Conservation (phyloP, 2,113 vertebrate species). For the Gymnobelideus leadbeateri region DNA sequence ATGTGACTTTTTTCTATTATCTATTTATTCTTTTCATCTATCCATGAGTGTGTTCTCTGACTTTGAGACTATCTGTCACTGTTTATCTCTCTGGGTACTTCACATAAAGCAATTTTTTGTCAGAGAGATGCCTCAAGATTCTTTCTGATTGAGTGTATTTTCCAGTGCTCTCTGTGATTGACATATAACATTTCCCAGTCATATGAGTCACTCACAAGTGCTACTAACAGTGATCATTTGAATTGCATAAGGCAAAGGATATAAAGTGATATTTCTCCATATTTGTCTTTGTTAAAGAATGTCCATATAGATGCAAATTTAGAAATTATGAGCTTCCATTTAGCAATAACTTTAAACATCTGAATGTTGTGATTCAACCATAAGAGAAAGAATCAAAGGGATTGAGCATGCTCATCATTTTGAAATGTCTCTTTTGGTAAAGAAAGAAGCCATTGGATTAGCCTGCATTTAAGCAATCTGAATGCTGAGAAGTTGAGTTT, state of each 20-base stretch:
- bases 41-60: not conserved
- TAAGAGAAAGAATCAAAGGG: not conserved
- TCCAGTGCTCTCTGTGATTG: not conserved
- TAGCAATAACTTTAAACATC: not conserved
- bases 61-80: not conserved
- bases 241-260: not conserved
- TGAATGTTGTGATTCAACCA: not conserved
- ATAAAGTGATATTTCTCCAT: not conserved
- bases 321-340: not conserved
- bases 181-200: not conserved
- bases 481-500: not conserved
- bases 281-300: not conserved
- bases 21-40: not conserved
- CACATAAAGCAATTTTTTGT: not conserved
- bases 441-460: not conserved
- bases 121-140: not conserved
- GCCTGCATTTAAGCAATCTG: not conserved
- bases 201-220: not conserved
- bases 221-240: not conserved
- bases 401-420: not conserved
- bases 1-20: not conserved
- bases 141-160: not conserved
- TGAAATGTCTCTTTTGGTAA: not conserved
- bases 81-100: not conserved
- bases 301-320: not conserved